phyloP scores from a whole-genome alignment of 2,113 vertebrate genomes.

The Damaliscus lunatus region DNA sequence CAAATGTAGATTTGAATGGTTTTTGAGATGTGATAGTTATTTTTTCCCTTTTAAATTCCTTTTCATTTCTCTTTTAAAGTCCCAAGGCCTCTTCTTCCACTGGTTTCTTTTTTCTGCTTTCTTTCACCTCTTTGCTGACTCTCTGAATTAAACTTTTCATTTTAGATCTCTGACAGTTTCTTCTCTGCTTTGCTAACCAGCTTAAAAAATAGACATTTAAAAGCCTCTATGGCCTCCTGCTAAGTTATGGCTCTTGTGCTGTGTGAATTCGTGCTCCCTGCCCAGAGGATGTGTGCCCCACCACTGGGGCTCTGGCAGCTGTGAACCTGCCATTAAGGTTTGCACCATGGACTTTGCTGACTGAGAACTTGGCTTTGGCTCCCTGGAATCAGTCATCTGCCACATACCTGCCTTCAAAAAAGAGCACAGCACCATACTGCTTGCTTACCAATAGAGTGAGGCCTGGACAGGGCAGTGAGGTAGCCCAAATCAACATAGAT shows the following conservation, averaged over 20 bases:
- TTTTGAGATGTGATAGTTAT: neutral
- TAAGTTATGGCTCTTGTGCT: slow-evolving; percentile 45
- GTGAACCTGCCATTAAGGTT: neutral
- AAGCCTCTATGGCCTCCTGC: slow-evolving; percentile 47
- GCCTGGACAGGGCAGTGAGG: neutral
- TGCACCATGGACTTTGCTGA: neutral
- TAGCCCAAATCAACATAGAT: neutral
- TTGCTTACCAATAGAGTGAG: neutral
- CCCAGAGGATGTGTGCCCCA: neutral
- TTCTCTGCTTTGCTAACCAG: slow-evolving; percentile 57
- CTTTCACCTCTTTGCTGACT: slow-evolving; percentile 37
- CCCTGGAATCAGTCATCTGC: slow-evolving; percentile 7
- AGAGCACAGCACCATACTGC: neutral
- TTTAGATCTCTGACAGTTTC: slow-evolving; percentile 38
- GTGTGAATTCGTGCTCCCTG: slow-evolving; percentile 35
- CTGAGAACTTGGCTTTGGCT: slow-evolving; percentile 25
- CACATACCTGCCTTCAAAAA: neutral
- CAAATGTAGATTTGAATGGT: neutral
- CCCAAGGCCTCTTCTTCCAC: neutral
- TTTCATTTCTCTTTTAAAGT: slow-evolving; percentile 26
- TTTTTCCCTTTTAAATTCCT: neutral
- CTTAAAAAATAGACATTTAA: slow-evolving; percentile 62
- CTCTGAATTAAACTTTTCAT: slow-evolving; percentile 30
- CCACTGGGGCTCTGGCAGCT: neutral
- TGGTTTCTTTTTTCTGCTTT: slow-evolving; percentile 6